Evolutionary conservation across 2,888 invertebrate genomes (phyloP).

Genomic region (Chrysomela aeneicollis): DNA sequence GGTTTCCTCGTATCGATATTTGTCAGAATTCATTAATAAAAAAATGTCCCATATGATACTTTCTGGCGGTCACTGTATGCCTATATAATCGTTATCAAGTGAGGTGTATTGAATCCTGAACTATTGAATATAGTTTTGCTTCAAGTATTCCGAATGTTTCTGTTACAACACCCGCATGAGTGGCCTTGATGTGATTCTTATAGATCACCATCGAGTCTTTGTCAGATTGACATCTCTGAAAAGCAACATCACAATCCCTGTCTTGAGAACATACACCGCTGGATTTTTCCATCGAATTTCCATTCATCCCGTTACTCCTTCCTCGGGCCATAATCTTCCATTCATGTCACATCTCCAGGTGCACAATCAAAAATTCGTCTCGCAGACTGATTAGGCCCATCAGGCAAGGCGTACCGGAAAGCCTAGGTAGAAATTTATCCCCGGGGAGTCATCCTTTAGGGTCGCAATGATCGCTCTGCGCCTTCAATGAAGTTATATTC

Average conservation of each 20-base stretch:
- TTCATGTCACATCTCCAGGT: conserved; percentile 14
- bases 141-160: no score
- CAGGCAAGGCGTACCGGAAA: conserved; percentile 41
- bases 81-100: no score
- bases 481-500: conserved; percentile 34
- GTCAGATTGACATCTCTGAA: no score
- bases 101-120: no score
- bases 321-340: neutral
- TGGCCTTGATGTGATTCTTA: no score
- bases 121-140: no score
- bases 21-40: no score
- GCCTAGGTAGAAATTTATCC: conserved; percentile 52
- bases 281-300: neutral
- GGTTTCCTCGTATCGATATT: no score
- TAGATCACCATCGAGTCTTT: no score
- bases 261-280: neutral
- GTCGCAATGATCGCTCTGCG: conserved; percentile 32
- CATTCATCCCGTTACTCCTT: neutral
- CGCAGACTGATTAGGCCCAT: conserved; percentile 28
- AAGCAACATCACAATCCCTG: neutral
- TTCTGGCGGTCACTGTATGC: no score
- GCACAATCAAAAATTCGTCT: conserved; percentile 28
- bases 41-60: no score
- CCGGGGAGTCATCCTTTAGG: conserved; percentile 51
- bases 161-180: no score